Evolutionary conservation across 2,888 invertebrate genomes (phyloP), one percentile per base, ranked within the genome.

Genomic region (Tetanocera ferruginea): DNA sequence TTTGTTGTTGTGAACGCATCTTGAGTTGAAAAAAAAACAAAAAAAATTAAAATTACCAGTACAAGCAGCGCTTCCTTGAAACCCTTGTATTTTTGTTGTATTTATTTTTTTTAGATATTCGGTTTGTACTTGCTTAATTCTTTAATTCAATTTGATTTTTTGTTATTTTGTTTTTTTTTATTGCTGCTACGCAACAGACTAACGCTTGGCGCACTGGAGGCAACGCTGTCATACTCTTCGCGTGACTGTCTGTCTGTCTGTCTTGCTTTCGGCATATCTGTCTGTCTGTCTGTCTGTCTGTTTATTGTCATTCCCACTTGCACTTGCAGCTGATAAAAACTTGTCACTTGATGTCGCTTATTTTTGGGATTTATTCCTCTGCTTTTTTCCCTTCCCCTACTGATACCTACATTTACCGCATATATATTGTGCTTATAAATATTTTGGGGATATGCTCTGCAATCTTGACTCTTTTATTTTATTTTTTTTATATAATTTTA

Each of bases 341-440:
- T 73, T 76, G 76, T 79, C 79, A 77, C 70, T 76, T 71, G 76
- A 49, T 49, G 67, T 70, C 62, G 31, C 51, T 52, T 71, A 57
- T 57, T 57, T 57, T 37, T 25, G 51, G 69, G 23, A 9, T 25
- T 67, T 67, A 37, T 43, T n/a, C 43, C 43, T 60, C n/a, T 23
- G 23, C 34, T 55, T 19, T 19, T 55, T 67, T 19, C 6, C 9
- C 19, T 23, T 3, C 19, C 55, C 2, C 55, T 19, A n/a, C 55
- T 23, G 3, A n/a, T 55, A 6, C 23, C 23, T 60, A 23, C n/a
- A n/a, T n/a, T n/a, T 60, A 23, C 11, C 11, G 19, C 57, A 14
- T 14, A 25, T 25, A 23, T 11, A 0, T 28, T 23, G 11, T 28
- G 23, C n/a, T 14, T 19, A 8, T 4, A 28, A 60, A 25, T 60